Conservation (phyloP, 2,797 vertebrate species). For the Sebastes taczanowskii region DNA sequence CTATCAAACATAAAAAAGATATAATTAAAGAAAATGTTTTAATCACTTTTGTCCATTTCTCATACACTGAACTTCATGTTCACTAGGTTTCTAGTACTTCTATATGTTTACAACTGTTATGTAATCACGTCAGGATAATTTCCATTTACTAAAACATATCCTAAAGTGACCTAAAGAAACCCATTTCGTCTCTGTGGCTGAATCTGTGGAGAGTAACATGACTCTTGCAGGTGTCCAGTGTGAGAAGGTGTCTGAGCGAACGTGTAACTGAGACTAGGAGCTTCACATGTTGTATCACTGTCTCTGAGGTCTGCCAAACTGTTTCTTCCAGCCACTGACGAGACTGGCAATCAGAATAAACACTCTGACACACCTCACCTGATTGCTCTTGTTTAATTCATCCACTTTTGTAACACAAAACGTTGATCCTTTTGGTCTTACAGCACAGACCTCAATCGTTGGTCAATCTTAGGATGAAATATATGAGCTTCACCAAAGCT, state of each 20-base stretch:
- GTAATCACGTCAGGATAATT: background rate
- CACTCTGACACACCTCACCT: background rate
- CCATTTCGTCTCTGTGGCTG: background rate
- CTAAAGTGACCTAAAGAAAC: background rate
- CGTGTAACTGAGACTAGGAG: constrained; percentile 55
- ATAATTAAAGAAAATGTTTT: background rate
- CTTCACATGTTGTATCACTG: constrained; percentile 8
- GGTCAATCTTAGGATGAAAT: background rate
- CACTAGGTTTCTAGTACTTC: background rate
- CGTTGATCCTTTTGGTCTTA: background rate
- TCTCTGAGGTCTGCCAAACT: background rate
- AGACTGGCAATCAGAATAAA: background rate
- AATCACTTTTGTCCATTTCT: background rate
- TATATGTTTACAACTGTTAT: background rate
- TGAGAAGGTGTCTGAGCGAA: constrained; percentile 27
- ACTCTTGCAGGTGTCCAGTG: constrained; percentile 43
- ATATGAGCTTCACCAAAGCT: background rate
- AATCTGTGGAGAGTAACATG: constrained; percentile 55
- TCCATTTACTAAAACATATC: background rate
- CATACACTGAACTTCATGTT: background rate
- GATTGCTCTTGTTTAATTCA: background rate
- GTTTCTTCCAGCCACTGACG: background rate
- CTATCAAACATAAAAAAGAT: constrained; percentile 48
- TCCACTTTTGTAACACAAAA: background rate
- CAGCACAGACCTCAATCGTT: background rate